These are phyloP conservation scores for Lasaia peninsularis DNA, from an alignment of 1,140 invertebrate species.

Conservation along the genomic window DNA sequence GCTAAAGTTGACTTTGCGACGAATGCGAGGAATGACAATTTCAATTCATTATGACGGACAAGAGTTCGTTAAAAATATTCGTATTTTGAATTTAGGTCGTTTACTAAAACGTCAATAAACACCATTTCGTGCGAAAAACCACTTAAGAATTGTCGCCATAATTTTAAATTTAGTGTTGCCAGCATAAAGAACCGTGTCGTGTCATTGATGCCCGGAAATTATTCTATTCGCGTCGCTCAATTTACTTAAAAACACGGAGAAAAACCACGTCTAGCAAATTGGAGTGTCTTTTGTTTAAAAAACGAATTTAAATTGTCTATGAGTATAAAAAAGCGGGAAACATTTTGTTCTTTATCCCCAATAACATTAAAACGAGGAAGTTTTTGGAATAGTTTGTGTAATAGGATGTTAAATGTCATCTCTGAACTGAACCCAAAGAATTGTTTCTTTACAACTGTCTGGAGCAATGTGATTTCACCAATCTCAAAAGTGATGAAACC, in stretches of 20 bases:
- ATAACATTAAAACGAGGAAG: no score
- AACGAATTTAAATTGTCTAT: not conserved
- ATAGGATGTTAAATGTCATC: no score
- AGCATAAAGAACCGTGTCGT: conserved; percentile 11
- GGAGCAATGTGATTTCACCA: no score
- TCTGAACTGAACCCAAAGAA: no score
- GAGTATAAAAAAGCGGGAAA: no score
- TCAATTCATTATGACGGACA: no score
- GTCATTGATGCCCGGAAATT: conserved; percentile 36
- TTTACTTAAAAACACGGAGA: conserved; percentile 32
- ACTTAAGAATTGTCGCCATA: not conserved
- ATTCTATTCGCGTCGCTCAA: conserved; percentile 35
- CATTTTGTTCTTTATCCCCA: no score
- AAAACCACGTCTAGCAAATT: conserved; percentile 14
- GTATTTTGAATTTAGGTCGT: not conserved
- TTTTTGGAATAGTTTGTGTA: no score
- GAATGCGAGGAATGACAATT: no score
- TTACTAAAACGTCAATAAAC: not conserved
- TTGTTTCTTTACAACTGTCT: no score
- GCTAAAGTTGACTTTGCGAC: no score
- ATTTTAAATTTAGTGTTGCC: conserved; percentile 4
- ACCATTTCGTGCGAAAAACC: not conserved
- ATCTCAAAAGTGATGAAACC: no score
- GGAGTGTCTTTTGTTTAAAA: conserved; percentile 1
- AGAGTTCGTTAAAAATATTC: not conserved